Evolutionary conservation across 2,113 vertebrate genomes (phyloP).

Genomic region (Nicator chloris): DNA sequence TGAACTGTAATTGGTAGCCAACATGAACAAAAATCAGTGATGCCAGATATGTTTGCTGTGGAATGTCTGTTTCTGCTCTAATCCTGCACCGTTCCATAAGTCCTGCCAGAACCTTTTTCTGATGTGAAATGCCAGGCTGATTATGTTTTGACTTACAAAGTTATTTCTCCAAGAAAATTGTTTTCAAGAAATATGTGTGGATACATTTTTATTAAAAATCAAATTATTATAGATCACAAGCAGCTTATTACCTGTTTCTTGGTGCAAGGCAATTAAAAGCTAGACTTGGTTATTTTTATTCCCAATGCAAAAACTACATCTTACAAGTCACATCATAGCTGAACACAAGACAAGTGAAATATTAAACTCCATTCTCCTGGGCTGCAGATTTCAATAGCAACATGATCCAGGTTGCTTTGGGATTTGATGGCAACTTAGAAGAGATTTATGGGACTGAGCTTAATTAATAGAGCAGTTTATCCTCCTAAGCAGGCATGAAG

Average conservation of each 20-base stretch:
- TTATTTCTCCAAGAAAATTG: background rate
- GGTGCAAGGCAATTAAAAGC: conserved; percentile 8
- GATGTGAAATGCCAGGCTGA: background rate
- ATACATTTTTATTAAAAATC: background rate
- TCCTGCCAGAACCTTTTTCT: background rate
- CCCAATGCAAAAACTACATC: background rate
- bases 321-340: background rate
- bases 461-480: conserved; percentile 40
- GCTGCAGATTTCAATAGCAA: background rate
- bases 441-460: background rate
- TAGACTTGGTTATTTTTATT: background rate
- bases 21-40: background rate
- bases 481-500: background rate
- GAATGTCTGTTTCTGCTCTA: background rate
- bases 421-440: conserved; percentile 6
- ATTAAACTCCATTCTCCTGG: background rate
- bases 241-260: background rate
- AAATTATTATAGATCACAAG: background rate
- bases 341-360: conserved; percentile 7
- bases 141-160: background rate
- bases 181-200: background rate
- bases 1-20: background rate
- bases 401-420: background rate
- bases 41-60: background rate
- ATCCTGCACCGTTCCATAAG: background rate